Evolutionary conservation across 2,113 vertebrate species (phyloP), one percentile per base, ranked within the genome.

Genomic region (Delphinus delphis): DNA sequence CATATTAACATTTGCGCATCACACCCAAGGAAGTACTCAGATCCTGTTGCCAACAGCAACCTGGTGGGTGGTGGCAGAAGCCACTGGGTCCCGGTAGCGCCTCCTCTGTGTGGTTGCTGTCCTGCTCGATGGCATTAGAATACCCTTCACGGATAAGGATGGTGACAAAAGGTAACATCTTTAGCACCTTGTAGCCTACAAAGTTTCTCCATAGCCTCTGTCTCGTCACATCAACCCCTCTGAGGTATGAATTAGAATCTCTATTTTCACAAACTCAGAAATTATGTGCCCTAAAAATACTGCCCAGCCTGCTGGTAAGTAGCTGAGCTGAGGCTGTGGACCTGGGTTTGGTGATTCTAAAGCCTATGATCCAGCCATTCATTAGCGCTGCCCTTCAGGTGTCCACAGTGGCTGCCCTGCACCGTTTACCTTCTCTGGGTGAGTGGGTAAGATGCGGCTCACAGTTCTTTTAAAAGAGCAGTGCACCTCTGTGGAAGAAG

Each of bases 331-430:
- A 85, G 65, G 58, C 28, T 68, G 36, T 18, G 38, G 41, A 31
- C 31, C 2, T 18, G n/a, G 33, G 10, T 44, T 44, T 63, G 81
- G 28, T 3, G 62, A 83, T 18, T 31, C 31, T 33, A 21, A n/a
- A 21, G 1, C 55, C 28, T 10, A 5, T 31, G 41, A 6, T 4
- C 33, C 8, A 47, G 18, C 21, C 38, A 7, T 50, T 77, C 28
- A 3, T 9, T 18, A 5, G 28, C 28, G 41, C 38, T 71, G 12
- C 36, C 58, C 58, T 44, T 60, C 60, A 1, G 5, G 28, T 1
- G 2, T 8, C 58, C 17, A 0, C 0, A 11, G 58, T 9, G 21
- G 12, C 17, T 12, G 8, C 26, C 36, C 50, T 0, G 0, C 7
- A 3, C 4, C 1, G 9, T 1, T 4, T 5, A 9, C 73, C 18